These are phyloP conservation scores for Australoheros scitulus DNA, from an alignment of 2,113 vertebrate genomes.

Conservation along the genomic window DNA sequence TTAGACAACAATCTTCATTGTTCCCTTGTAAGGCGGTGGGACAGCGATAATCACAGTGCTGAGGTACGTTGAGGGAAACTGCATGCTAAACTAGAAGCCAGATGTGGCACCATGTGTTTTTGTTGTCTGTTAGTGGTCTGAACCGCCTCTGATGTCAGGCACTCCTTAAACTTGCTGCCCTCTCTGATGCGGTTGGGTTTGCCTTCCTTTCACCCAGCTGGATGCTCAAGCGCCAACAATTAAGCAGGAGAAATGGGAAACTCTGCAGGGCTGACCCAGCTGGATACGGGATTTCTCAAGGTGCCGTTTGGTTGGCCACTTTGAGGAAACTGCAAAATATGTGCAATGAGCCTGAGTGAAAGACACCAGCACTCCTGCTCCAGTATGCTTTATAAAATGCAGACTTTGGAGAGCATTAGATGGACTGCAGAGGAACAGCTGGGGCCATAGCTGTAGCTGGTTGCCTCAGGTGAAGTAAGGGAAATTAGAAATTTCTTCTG, in stretches of 20 bases:
- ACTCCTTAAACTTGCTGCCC: slow-evolving; percentile 65
- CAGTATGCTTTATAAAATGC: background rate
- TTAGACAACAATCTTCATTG: slow-evolving; percentile 70
- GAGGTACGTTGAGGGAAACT: slow-evolving; percentile 50
- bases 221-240: slow-evolving; percentile 42
- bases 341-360: background rate
- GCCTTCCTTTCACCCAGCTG: slow-evolving; percentile 61
- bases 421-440: slow-evolving; percentile 26
- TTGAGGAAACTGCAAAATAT: background rate
- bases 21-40: slow-evolving; percentile 61
- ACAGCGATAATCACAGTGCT: slow-evolving; percentile 65
- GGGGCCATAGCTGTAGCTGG: background rate
- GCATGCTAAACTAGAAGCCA: slow-evolving; percentile 68
- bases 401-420: slow-evolving; percentile 27
- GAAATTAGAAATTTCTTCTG: slow-evolving; percentile 44
- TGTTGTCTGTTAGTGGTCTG: slow-evolving; percentile 64
- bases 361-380: background rate
- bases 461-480: slow-evolving; percentile 36
- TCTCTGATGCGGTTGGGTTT: slow-evolving; percentile 70
- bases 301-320: slow-evolving; percentile 2
- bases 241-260: slow-evolving; percentile 59
- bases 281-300: slow-evolving; percentile 16
- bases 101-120: slow-evolving; percentile 78
- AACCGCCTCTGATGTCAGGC: slow-evolving; percentile 64
- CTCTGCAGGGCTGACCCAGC: slow-evolving; percentile 20